Base-by-base conservation (phyloP, 2,888 invertebrate genomes). In the Acanthoscelides obtectus region DNA sequence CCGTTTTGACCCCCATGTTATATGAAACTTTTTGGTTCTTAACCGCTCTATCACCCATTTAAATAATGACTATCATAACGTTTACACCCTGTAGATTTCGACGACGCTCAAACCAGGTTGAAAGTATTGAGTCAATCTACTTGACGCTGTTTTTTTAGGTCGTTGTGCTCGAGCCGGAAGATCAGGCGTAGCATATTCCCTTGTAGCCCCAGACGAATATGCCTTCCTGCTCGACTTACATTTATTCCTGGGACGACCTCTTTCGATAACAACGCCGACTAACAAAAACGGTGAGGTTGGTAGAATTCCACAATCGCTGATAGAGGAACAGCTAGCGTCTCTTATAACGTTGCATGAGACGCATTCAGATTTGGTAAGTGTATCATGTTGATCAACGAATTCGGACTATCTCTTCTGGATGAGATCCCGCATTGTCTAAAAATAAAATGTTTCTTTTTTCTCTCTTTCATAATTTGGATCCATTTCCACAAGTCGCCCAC, bases 131-230 rank as follows among this genome's bases (percentile, higher is more conserved):
- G n/a, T n/a, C n/a, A 63, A 63, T n/a, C n/a, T n/a, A n/a, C n/a
- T n/a, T n/a, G n/a, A n/a, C n/a, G n/a, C n/a, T 73, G 72, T 12
- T 71, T 66, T 77, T 78, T 73, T 66, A 93, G 93, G 93, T 77
- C 92, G 99, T 73, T 98, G 98, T 84, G 99, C 99, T 1, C 90
- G 99, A 79, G 99, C 98, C 70, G 99, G 98, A 0, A 89, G 97
- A 45, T 90, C 91, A 63, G 99, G 99, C 45, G 93, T 92, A 0
- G 98, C 99, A 0, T 96, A 93, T 84, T 98, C 97, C 0, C 89
- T 99, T 64, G 89, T 99, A 27, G 88, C 94, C 0, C 92, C 94
- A 0, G 98, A 99, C 74, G 99, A 99, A 85, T 88, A 95, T 68
- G 92, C 99, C 0, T 97, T 96, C 84, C 86, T 99, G 5, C 84